Conservation (phyloP, 2,797 vertebrate genomes). For the Pangasius djambal region DNA sequence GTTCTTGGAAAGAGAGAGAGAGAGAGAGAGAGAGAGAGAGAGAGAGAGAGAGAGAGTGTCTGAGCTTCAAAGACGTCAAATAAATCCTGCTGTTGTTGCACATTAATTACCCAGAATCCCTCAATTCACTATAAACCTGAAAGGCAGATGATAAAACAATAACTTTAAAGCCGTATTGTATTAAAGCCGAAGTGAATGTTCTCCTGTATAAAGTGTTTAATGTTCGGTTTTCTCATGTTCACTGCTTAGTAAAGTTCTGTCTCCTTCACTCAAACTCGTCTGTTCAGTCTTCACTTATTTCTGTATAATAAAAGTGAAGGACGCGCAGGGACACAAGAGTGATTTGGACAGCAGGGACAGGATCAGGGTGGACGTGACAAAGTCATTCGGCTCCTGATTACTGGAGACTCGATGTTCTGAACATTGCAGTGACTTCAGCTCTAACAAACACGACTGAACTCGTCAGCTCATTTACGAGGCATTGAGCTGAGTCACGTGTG, state of each 20-base stretch:
- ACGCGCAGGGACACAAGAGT: no score
- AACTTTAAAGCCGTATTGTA: neutral
- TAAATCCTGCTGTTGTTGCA: neutral
- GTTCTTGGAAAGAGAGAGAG: no score
- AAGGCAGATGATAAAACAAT: neutral
- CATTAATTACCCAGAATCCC: conserved; percentile 3
- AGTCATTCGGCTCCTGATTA: neutral
- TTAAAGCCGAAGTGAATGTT: neutral
- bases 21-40: no score
- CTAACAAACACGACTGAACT: neutral
- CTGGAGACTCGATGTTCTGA: neutral
- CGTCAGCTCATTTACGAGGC: neutral
- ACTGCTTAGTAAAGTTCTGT: neutral
- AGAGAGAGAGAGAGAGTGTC: neutral
- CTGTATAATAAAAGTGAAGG: neutral
- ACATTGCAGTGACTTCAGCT: neutral
- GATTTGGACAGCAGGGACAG: neutral
- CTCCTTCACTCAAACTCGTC: neutral
- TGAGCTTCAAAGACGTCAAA: neutral
- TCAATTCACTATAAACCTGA: neutral
- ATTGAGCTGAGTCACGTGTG: neutral
- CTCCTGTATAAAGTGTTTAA: neutral
- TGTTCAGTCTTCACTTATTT: neutral
- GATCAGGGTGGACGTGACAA: neutral
- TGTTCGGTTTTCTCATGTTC: neutral